A percentile compares a stretch with the other conserved stretches of the same genome.
phyloP scores from a whole-genome alignment of 2,797 vertebrate genomes.

The Huso huso region DNA sequence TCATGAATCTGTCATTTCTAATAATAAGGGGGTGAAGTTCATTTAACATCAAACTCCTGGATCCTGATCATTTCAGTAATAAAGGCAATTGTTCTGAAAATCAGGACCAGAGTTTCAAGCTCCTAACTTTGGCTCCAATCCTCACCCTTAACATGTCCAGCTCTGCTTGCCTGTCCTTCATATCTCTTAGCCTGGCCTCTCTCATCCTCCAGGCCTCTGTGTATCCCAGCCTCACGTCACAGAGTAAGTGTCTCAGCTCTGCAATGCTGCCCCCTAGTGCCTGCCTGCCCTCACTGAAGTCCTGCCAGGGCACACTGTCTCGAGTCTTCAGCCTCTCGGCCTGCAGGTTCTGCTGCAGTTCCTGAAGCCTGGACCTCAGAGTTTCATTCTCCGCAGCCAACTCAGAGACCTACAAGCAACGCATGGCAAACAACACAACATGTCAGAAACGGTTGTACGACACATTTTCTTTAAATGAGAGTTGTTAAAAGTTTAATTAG shows the following conservation, averaged over 20 bases:
- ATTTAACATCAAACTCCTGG: too few species aligned
- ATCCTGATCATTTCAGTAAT: too few species aligned
- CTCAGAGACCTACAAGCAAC: neutral
- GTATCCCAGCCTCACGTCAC: neutral
- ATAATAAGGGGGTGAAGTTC: too few species aligned
- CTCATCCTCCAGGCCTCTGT: neutral
- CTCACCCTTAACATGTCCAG: constrained; percentile 4
- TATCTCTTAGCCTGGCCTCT: neutral
- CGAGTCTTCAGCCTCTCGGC: neutral
- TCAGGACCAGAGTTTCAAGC: neutral
- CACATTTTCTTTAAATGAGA: too few species aligned
- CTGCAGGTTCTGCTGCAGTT: neutral
- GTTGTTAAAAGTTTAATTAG: too few species aligned
- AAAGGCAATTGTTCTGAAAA: too few species aligned
- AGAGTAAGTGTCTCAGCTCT: neutral
- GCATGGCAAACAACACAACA: neutral
- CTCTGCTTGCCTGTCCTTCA: neutral
- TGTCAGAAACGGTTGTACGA: neutral
- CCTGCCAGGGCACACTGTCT: neutral
- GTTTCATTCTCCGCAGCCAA: neutral
- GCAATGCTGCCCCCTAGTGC: neutral
- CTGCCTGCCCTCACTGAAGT: neutral
- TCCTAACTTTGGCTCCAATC: neutral
- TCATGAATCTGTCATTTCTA: too few species aligned
- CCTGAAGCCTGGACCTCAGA: constrained; percentile 1